These are phyloP conservation scores for Cylas formicarius DNA, from an alignment of 1,140 invertebrate genomes.

Conservation along the genomic window DNA sequence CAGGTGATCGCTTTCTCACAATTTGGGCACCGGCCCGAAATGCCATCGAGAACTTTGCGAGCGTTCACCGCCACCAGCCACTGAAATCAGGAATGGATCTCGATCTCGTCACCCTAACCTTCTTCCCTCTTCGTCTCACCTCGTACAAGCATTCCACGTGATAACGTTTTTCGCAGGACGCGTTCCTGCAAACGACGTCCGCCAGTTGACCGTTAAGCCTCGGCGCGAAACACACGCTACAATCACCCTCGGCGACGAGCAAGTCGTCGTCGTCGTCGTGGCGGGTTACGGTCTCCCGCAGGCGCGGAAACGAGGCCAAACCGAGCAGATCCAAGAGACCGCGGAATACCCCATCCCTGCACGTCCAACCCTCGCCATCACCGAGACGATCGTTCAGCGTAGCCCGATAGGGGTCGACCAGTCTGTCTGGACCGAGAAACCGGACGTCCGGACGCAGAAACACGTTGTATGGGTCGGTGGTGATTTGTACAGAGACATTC, in stretches of 20 bases:
- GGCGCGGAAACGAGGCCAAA: constrained; percentile 10
- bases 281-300: no score
- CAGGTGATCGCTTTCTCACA: constrained; percentile 33
- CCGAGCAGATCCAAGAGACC: constrained; percentile 34
- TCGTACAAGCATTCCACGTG: constrained; percentile 36
- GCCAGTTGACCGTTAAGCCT: constrained; percentile 29
- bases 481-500: constrained; percentile 35
- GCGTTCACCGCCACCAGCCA: constrained; percentile 31
- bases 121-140: no score
- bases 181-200: constrained; percentile 34
- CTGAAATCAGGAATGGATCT: constrained; percentile 14
- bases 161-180: constrained; percentile 30
- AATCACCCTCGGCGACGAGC: constrained; percentile 28
- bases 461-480: constrained; percentile 29
- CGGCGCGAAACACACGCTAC: constrained; percentile 35
- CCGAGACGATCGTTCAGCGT: constrained; percentile 26
- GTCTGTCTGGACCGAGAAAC: constrained; percentile 34
- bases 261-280: constrained; percentile 9
- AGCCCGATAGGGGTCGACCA: constrained; percentile 18
- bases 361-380: constrained; percentile 29
- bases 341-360: constrained; percentile 23
- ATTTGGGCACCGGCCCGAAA: constrained; percentile 34
- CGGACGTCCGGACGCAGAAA: constrained; percentile 28
- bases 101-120: background rate
- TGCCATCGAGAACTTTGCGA: constrained; percentile 27